These are phyloP conservation scores for Typhlichthys subterraneus DNA, from an alignment of 2,797 vertebrate species.

Conservation along the genomic window DNA sequence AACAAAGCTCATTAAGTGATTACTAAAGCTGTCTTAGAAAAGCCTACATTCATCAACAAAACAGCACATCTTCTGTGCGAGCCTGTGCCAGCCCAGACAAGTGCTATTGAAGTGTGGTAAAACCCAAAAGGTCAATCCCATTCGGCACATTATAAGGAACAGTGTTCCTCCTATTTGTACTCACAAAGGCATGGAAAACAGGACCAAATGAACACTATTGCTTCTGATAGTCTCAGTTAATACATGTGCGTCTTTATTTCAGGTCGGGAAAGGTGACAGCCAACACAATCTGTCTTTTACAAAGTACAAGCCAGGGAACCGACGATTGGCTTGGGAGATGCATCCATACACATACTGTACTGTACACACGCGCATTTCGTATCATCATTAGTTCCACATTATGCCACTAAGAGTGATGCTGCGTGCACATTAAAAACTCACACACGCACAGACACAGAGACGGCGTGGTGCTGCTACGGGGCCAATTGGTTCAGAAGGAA, in stretches of 20 bases:
- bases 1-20: slow-evolving; percentile 16
- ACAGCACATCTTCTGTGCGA: no score
- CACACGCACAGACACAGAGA: slow-evolving; percentile 12
- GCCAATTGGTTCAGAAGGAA: slow-evolving; percentile 66
- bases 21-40: background rate
- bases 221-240: slow-evolving; percentile 5
- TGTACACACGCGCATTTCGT: slow-evolving; percentile 7
- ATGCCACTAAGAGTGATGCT: slow-evolving; percentile 8
- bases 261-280: slow-evolving; percentile 10
- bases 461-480: slow-evolving; percentile 41
- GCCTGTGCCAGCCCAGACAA: no score
- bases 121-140: background rate
- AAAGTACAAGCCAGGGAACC: background rate
- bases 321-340: background rate
- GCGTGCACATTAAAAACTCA: slow-evolving; percentile 19
- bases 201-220: slow-evolving; percentile 5
- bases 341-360: slow-evolving; percentile 7
- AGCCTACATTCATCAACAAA: no score
- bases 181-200: background rate
- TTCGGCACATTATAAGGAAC: background rate
- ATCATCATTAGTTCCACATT: slow-evolving; percentile 32
- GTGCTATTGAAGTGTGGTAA: no score
- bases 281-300: slow-evolving; percentile 9
- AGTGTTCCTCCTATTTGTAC: background rate
- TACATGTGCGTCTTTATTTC: slow-evolving; percentile 48